A percentile compares a stretch with the other conserved stretches of the same genome.
phyloP scores from a whole-genome alignment of 2,113 vertebrate species.

The Pimephales promelas region DNA sequence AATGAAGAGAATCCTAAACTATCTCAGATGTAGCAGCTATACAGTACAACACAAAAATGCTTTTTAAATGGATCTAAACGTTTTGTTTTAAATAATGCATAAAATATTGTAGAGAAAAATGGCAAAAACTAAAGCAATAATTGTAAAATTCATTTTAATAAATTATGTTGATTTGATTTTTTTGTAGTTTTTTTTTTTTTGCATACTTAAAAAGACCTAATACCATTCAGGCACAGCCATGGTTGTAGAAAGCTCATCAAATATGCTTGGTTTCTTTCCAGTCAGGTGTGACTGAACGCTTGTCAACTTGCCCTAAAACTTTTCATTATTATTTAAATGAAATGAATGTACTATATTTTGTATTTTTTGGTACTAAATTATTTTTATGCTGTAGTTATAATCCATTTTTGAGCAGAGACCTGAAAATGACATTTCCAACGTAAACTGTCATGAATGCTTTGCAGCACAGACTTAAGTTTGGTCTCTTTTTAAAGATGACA shows the following conservation, averaged over 20 bases:
- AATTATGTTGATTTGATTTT: background rate
- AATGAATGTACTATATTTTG: too few species aligned
- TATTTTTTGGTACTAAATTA: too few species aligned
- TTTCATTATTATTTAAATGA: too few species aligned
- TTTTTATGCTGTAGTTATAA: too few species aligned
- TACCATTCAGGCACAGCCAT: background rate
- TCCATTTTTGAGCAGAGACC: too few species aligned
- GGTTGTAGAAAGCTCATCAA: constrained; percentile 1
- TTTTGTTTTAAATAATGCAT: background rate
- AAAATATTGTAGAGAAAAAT: background rate
- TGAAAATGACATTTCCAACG: too few species aligned
- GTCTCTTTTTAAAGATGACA: too few species aligned
- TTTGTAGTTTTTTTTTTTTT: background rate
- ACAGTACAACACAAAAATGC: background rate
- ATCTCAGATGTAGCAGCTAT: constrained; percentile 12
- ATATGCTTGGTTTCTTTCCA: background rate
- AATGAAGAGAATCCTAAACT: background rate
- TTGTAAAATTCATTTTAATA: constrained; percentile 14
- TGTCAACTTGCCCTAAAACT: background rate
- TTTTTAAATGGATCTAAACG: constrained; percentile 1
- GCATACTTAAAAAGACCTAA: background rate
- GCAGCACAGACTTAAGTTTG: too few species aligned
- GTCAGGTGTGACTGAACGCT: constrained; percentile 3
- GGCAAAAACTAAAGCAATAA: background rate
- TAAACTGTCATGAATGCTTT: too few species aligned